Evolutionary conservation across 2,888 invertebrate genomes (phyloP), one percentile per base, ranked within the genome.

Genomic region (Nomada flava): DNA sequence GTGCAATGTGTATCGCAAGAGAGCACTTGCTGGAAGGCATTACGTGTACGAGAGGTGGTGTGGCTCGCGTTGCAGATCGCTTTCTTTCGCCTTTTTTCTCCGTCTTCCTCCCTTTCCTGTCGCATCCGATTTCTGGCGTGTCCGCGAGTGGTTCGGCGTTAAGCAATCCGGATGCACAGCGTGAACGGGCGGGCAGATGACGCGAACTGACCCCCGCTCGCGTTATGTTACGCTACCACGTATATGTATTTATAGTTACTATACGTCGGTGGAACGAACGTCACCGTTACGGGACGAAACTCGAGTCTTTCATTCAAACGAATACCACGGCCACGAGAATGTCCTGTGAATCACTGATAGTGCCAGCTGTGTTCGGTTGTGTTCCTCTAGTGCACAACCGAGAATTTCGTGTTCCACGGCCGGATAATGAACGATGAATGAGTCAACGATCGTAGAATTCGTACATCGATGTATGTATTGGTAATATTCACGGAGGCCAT

Each of bases 1-100:
- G 87, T 75, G 68, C 82, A 86, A 86, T 84, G 87, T 86, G 87
- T 89, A 90, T 90, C 88, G 89, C 88, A 80, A 75, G 76, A 73
- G 71, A 72, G 63, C 76, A 80, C 69, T 65, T n/a, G 64, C 70
- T 82, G 83, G 81, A 69, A 80, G 69, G 86, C 82, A 86, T 87
- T 87, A 87, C 86, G 85, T 59, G 76, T 69, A 47, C 50, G 36
- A 62, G 47, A 36, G 10, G 69, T 64, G 76, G 70, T 13, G 59
- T 29, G 67, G 79, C 71, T 80, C 80, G 65, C 78, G 62, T 80
- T 82, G 72, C 79, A 53, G 52, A 44, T 76, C 74, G 59, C 76
- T 47, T 26, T 52, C 26, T 11, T 29, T 20, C 11, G 53, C 44
- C 29, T 18, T n/a, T 53, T 20, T 20, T 29, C 0, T 59, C 26